phyloP scores from a whole-genome alignment of 2,113 vertebrate genomes.

The Globicephala melas region DNA sequence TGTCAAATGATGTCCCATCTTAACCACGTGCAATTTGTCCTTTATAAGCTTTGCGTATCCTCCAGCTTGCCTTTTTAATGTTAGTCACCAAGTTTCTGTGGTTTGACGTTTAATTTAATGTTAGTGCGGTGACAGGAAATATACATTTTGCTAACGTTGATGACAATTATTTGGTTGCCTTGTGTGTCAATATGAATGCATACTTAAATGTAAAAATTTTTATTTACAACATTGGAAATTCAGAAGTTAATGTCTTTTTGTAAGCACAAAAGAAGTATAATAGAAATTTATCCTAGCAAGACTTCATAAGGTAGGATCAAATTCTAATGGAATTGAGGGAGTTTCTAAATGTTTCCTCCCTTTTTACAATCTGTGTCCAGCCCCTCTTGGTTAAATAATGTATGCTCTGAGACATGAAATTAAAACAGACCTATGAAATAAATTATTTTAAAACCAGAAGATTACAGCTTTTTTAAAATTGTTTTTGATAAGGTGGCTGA shows the following conservation, averaged over 20 bases:
- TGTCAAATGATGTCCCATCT: slow-evolving; percentile 69
- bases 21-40: slow-evolving; percentile 77
- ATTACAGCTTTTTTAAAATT: slow-evolving; percentile 73
- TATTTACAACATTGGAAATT: slow-evolving; percentile 78
- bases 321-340: slow-evolving; percentile 72
- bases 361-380: slow-evolving; percentile 83
- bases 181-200: slow-evolving; percentile 83
- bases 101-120: slow-evolving; percentile 87
- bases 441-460: slow-evolving; percentile 88
- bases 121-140: slow-evolving; percentile 85
- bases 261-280: slow-evolving; percentile 84
- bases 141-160: slow-evolving; percentile 82
- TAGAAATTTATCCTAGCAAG: slow-evolving; percentile 77
- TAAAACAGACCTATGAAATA: slow-evolving; percentile 83
- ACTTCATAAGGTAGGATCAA: slow-evolving; percentile 75
- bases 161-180: slow-evolving; percentile 84
- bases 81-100: slow-evolving; percentile 87
- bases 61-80: slow-evolving; percentile 89
- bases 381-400: slow-evolving; percentile 84
- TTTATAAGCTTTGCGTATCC: slow-evolving; percentile 82
- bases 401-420: slow-evolving; percentile 84
- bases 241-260: slow-evolving; percentile 77
- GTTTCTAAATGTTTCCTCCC: slow-evolving; percentile 82
- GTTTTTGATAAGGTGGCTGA: slow-evolving; percentile 68
- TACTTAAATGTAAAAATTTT: slow-evolving; percentile 76